Evolutionary conservation across 2,888 invertebrate genomes (phyloP).

Genomic region (Andricus curvator): DNA sequence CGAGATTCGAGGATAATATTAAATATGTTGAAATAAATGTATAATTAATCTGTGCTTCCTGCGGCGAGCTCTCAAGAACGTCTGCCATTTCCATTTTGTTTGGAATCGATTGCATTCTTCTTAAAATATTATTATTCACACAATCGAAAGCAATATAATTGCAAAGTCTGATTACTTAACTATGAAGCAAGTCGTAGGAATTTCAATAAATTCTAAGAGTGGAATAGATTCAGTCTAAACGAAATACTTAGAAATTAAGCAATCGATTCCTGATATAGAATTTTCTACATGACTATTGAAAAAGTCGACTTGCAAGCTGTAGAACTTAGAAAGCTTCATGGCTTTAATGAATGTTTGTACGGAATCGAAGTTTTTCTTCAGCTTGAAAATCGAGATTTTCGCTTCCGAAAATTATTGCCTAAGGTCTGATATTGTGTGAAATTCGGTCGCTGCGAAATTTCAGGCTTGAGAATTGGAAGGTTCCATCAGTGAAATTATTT

Average conservation of each 20-base stretch:
- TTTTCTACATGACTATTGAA: slow-evolving; percentile 22
- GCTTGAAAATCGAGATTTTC: slow-evolving; percentile 15
- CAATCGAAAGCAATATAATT: background rate
- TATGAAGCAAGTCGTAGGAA: background rate
- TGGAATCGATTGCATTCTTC: slow-evolving; percentile 26
- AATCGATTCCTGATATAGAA: slow-evolving; percentile 25
- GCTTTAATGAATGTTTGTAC: slow-evolving; percentile 3
- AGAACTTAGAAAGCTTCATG: slow-evolving; percentile 9
- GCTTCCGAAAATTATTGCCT: slow-evolving; percentile 35
- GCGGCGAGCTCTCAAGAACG: slow-evolving; percentile 6
- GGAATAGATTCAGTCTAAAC: background rate
- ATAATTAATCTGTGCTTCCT: slow-evolving; percentile 12
- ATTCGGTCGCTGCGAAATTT: slow-evolving; percentile 25
- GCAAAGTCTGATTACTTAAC: slow-evolving; percentile 8
- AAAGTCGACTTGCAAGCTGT: slow-evolving; percentile 33
- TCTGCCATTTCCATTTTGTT: slow-evolving; percentile 30
- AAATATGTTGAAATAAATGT: background rate
- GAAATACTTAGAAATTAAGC: slow-evolving; percentile 6
- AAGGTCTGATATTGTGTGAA: slow-evolving; percentile 10
- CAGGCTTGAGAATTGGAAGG: background rate
- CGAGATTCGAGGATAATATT: slow-evolving; percentile 14
- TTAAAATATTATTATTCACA: background rate
- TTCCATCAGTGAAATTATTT: background rate
- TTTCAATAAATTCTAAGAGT: background rate
- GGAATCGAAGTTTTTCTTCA: slow-evolving; percentile 10